phyloP scores from a whole-genome alignment of 2,797 vertebrate species.

The Carcharodon carcharias region DNA sequence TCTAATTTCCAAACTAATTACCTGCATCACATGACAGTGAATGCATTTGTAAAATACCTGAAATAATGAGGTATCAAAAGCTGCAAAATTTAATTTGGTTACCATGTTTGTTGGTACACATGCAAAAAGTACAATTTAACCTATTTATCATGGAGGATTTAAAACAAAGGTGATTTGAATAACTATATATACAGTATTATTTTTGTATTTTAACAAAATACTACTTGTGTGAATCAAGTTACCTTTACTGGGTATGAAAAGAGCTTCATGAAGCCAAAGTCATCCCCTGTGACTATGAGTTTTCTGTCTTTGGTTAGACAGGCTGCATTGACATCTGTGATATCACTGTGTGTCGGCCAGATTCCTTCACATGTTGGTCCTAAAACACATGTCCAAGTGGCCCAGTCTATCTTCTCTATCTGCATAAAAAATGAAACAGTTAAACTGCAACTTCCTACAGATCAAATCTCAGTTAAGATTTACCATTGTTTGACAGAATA shows the following conservation, averaged over 20 bases:
- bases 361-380: conserved; percentile 86
- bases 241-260: conserved; percentile 87
- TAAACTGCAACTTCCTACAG: neutral
- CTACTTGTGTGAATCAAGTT: conserved; percentile 39
- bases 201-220: neutral
- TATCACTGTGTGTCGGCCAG: conserved; percentile 79
- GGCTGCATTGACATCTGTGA: conserved; percentile 73
- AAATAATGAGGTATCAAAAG: too few species aligned
- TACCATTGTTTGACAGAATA: neutral
- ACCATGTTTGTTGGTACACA: neutral
- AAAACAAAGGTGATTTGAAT: neutral
- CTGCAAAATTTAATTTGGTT: neutral
- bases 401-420: conserved; percentile 91
- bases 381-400: conserved; percentile 83
- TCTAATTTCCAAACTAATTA: neutral
- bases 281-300: conserved; percentile 82
- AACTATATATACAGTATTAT: neutral
- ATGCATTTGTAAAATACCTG: neutral
- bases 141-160: neutral
- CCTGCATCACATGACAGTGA: neutral
- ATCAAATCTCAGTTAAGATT: neutral
- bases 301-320: conserved; percentile 78
- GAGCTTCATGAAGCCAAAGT: conserved; percentile 91
- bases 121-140: neutral
- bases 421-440: conserved; percentile 45